Conservation (phyloP, 2,888 invertebrate species). For the Dysmachus trigonus region DNA sequence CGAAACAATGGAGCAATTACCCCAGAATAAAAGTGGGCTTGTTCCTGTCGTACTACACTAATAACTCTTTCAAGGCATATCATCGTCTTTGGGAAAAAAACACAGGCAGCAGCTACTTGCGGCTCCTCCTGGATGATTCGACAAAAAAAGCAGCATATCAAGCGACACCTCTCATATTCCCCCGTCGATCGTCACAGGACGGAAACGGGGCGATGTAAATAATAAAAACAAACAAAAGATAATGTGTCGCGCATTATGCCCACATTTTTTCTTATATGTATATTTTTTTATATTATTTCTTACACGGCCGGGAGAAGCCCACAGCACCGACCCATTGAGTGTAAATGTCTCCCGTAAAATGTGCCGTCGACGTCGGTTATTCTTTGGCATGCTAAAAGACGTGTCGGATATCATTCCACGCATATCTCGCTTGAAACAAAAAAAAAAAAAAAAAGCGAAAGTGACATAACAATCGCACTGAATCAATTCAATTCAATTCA, state of each 20-base stretch:
- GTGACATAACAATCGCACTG: conserved; percentile 21
- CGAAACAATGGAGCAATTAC: neutral
- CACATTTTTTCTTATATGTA: neutral
- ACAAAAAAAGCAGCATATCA: neutral
- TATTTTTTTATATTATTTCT: neutral
- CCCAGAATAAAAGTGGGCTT: neutral
- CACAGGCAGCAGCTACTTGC: neutral
- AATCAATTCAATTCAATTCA: neutral
- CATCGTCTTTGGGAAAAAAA: neutral
- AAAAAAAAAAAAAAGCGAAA: conserved; percentile 1
- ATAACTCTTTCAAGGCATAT: neutral
- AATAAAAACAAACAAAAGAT: neutral
- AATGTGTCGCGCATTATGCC: conserved; percentile 29
- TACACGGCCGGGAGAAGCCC: neutral
- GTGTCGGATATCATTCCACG: conserved; percentile 34
- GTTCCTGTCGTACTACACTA: neutral
- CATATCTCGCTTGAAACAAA: neutral
- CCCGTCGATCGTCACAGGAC: neutral
- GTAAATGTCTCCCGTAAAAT: conserved; percentile 12
- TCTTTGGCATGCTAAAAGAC: neutral
- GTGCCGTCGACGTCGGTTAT: neutral
- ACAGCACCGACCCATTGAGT: neutral
- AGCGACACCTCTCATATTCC: neutral
- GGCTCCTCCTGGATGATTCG: neutral
- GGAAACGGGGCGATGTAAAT: conserved; percentile 14